Conservation (phyloP, 2,113 vertebrate species). For the Melanostigma gelatinosum region DNA sequence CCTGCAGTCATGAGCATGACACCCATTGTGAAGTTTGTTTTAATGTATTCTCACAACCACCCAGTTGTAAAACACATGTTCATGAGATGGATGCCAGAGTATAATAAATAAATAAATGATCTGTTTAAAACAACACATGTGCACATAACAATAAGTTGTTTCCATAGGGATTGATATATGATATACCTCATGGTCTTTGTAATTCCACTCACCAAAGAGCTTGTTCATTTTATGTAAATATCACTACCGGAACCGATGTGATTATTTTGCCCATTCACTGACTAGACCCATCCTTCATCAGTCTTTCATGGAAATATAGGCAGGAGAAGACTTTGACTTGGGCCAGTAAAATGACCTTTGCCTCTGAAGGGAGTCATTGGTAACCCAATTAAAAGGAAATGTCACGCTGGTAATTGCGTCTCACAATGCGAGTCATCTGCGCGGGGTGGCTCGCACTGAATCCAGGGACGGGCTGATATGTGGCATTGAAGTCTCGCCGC, state of each 20-base stretch:
- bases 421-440: slow-evolving; percentile 76
- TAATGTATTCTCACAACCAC: neutral
- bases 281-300: slow-evolving; percentile 53
- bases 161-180: neutral
- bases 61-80: neutral
- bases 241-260: slow-evolving; percentile 30
- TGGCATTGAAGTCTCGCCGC: slow-evolving; percentile 65
- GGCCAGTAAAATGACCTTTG: slow-evolving; percentile 82
- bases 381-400: slow-evolving; percentile 86
- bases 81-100: neutral
- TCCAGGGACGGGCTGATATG: slow-evolving; percentile 52
- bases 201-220: slow-evolving; percentile 38
- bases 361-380: slow-evolving; percentile 78
- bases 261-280: slow-evolving; percentile 30
- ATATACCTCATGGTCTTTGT: slow-evolving; percentile 12
- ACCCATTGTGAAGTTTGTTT: neutral
- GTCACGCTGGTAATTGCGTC: slow-evolving; percentile 83
- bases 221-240: slow-evolving; percentile 64
- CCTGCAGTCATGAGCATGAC: neutral
- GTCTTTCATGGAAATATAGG: slow-evolving; percentile 55
- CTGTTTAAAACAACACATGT: neutral
- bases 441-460: slow-evolving; percentile 40
- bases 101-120: neutral
- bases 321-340: slow-evolving; percentile 69
- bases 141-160: slow-evolving; percentile 3